Conservation (phyloP, 30 jellyfish, hydroid and myxozoan species). For the Hydractinia echinata region DNA sequence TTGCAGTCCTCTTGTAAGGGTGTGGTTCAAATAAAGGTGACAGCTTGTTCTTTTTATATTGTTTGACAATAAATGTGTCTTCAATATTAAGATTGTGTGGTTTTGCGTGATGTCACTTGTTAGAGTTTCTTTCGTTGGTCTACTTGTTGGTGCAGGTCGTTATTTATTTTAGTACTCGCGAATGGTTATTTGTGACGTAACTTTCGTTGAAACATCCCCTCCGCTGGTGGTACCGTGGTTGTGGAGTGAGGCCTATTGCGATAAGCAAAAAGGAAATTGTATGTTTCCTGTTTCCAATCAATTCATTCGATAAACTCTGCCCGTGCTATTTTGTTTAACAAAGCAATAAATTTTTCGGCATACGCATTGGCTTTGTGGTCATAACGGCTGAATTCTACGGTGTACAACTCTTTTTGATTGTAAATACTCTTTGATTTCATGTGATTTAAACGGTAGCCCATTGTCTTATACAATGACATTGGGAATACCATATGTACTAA, state of each 20-base stretch:
- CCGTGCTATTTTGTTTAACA: slow-evolving; percentile 1
- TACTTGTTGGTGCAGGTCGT: background rate
- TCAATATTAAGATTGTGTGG: slow-evolving; percentile 16
- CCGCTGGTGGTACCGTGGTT: background rate
- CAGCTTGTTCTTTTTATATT: slow-evolving; percentile 48
- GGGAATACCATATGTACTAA: background rate
- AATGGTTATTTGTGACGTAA: background rate
- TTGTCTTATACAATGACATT: background rate
- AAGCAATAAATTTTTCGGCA: background rate
- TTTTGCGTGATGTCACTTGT: background rate
- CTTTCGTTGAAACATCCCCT: slow-evolving; percentile 3
- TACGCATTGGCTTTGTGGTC: slow-evolving; percentile 4
- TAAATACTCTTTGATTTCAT: background rate
- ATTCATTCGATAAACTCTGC: background rate
- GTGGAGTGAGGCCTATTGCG: background rate
- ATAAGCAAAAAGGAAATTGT: background rate
- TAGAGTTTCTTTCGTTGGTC: background rate
- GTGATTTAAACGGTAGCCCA: slow-evolving; percentile 21
- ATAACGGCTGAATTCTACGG: background rate
- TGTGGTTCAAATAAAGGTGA: slow-evolving; percentile 39
- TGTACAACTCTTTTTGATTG: background rate
- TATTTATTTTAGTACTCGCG: background rate
- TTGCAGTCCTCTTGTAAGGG: slow-evolving; percentile 41
- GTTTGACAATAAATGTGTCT: slow-evolving; percentile 52
- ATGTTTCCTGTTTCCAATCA: background rate